Conservation (phyloP, 2,888 invertebrate species). For the Mongoloraphidia duomilia region DNA sequence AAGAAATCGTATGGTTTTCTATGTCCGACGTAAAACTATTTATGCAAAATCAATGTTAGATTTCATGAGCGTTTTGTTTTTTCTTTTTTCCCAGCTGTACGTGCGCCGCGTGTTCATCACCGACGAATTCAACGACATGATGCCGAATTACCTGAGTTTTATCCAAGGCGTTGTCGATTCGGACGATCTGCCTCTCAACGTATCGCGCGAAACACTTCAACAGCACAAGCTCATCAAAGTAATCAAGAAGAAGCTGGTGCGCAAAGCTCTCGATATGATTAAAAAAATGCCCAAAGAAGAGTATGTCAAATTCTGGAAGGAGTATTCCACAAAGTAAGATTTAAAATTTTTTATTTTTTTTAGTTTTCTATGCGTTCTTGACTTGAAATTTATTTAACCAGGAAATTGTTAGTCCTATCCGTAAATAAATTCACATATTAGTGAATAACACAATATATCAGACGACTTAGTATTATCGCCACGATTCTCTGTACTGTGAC, state of each 20-base stretch:
- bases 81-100: slow-evolving; percentile 46
- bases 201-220: slow-evolving; percentile 93
- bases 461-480: too few relatives aligned
- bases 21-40: background rate
- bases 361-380: background rate
- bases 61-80: background rate
- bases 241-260: slow-evolving; percentile 95
- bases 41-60: background rate
- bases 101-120: slow-evolving; percentile 98
- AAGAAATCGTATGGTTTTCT: background rate
- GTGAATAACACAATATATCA: too few relatives aligned
- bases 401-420: too few relatives aligned
- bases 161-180: slow-evolving; percentile 96
- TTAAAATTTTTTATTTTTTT: background rate
- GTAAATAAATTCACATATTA: too few relatives aligned
- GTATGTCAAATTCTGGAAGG: slow-evolving; percentile 94
- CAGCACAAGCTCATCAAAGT: slow-evolving; percentile 98
- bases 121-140: slow-evolving; percentile 98
- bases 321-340: slow-evolving; percentile 80
- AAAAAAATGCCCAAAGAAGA: slow-evolving; percentile 86
- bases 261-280: slow-evolving; percentile 95
- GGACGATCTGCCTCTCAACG: slow-evolving; percentile 96
- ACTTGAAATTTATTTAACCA: too few relatives aligned
- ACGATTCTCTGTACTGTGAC: too few relatives aligned
- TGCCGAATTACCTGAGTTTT: slow-evolving; percentile 94